Conservation (phyloP, 2,797 vertebrate species). For the Apogon hyalosoma region DNA sequence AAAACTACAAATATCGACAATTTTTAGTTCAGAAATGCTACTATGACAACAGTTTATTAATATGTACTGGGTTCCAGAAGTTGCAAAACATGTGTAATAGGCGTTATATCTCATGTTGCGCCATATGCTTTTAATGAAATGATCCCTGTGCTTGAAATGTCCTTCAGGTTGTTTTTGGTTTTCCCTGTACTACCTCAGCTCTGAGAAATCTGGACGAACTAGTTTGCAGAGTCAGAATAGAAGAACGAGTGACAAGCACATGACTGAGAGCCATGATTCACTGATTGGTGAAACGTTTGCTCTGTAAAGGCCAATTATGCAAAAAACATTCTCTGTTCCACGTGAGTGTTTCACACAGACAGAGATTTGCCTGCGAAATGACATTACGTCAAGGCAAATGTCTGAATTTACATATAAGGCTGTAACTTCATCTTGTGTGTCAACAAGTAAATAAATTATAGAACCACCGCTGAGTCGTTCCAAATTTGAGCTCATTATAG, state of each 20-base stretch:
- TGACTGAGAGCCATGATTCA: neutral
- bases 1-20: too few relatives aligned
- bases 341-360: neutral
- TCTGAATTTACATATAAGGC: constrained; percentile 26
- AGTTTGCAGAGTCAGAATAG: constrained; percentile 35
- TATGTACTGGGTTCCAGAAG: too few relatives aligned
- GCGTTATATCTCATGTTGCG: too few relatives aligned
- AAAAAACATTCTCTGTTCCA: constrained; percentile 8
- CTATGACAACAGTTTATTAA: too few relatives aligned
- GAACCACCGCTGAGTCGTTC: neutral
- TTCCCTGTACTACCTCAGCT: neutral
- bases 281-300: constrained; percentile 10
- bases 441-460: neutral
- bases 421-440: neutral
- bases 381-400: constrained; percentile 24
- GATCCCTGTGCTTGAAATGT: neutral
- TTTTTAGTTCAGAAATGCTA: too few relatives aligned
- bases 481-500: neutral
- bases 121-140: too few relatives aligned
- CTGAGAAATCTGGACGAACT: constrained; percentile 53
- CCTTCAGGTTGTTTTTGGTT: neutral
- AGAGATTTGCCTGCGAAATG: constrained; percentile 62
- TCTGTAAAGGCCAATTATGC: constrained; percentile 26
- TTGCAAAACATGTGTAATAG: too few relatives aligned
- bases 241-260: neutral